Base-by-base conservation (phyloP, 2,797 vertebrate species). In the Tragelaphus oryx region DNA sequence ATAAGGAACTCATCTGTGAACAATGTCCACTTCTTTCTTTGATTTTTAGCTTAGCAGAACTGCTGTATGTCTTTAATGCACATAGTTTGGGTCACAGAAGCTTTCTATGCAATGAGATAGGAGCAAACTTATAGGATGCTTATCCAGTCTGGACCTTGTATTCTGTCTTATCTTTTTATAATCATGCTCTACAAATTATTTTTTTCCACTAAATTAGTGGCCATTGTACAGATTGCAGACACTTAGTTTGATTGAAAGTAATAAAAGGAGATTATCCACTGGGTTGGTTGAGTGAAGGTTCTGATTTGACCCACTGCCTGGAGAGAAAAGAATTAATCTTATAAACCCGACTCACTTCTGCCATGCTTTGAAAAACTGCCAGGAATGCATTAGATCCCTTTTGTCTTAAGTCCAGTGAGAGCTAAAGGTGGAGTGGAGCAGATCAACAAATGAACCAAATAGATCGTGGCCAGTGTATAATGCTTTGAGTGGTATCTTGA, bases 181-280 rank as follows among this genome's bases (percentile, higher is more conserved):
- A 98, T 97, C 95, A 96, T 97, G 97, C 97, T 97, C 97, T 97
- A 97, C 97, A 98, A 98, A 97, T 98, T 98, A 98, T 98, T 98
- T 97, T 98, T 96, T 97, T 88, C 89, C 95, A 97, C 95, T 97
- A 97, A 98, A 98, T 98, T 98, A 98, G 98, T 97, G 96, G 96
- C 97, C 97, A 86, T 96, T 89, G 98, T 97, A 98, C 98, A 98
- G 98, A 98, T 97, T 98, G 98, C 97, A 98, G 98, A 98, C 97
- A 98, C 98, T 98, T 98, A 98, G 98, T 98, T 97, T 98, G 98
- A 98, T 98, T 98, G 98, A 98, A 98, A 98, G 97, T 98, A 98
- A 98, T 98, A 98, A 98, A 98, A 98, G 98, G 97, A 97, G 98
- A 98, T 98, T 98, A 98, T 98, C 98, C 84, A 85, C 94, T 97